phyloP scores from a whole-genome alignment of 2,797 vertebrate species.

The Synanceia verrucosa region DNA sequence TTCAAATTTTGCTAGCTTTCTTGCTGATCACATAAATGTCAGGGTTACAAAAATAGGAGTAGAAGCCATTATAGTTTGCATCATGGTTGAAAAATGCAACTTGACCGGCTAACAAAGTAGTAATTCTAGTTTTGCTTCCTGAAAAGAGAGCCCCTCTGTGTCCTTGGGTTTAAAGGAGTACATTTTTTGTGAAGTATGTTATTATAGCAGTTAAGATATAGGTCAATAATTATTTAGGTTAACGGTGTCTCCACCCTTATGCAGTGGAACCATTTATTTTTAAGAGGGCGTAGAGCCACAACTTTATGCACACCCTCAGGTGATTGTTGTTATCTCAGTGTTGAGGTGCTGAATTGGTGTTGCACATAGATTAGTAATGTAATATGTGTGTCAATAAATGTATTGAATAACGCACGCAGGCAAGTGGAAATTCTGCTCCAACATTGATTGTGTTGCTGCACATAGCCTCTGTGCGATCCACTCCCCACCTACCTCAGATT shows the following conservation, averaged over 20 bases:
- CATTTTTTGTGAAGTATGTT: neutral
- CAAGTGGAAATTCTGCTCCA: slow-evolving; percentile 20
- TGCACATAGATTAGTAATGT: neutral
- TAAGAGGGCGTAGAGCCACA: neutral
- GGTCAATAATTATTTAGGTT: neutral
- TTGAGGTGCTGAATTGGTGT: neutral
- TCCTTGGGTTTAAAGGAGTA: neutral
- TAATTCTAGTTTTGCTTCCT: no score
- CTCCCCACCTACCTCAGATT: neutral
- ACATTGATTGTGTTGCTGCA: slow-evolving; percentile 31
- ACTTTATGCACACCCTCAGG: neutral
- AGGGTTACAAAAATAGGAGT: no score
- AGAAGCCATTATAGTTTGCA: no score
- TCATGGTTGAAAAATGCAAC: no score
- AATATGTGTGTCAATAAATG: neutral
- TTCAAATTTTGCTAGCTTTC: no score
- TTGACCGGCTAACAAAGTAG: no score
- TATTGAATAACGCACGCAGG: slow-evolving; percentile 21
- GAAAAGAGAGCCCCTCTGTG: no score
- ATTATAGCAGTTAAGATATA: neutral
- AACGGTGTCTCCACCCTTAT: neutral
- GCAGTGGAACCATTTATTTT: neutral
- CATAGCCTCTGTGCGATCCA: slow-evolving; percentile 7
- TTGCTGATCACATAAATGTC: no score
- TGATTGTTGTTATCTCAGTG: neutral